phyloP scores from a whole-genome alignment of 2,888 invertebrate genomes.

The Scaptomyza flava region DNA sequence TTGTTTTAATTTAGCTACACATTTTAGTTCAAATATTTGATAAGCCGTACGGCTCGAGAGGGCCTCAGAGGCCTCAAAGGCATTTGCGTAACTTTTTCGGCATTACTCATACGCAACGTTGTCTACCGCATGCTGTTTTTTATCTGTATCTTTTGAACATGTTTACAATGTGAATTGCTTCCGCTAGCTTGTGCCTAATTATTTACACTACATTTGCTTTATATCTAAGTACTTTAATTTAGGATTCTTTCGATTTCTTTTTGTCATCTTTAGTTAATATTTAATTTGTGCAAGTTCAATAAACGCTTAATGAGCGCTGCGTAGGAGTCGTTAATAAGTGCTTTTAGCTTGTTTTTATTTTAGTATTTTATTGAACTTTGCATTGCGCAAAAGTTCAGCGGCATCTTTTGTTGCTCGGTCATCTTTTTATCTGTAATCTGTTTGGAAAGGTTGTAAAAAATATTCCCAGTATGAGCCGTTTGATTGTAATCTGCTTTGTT shows the following conservation, averaged over 20 bases:
- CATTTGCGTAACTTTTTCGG: constrained; percentile 62
- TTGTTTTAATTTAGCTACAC: constrained; percentile 73
- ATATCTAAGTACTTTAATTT: constrained; percentile 22
- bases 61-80: constrained; percentile 12
- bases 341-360: neutral
- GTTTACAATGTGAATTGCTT: constrained; percentile 62
- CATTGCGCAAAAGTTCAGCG: constrained; percentile 24
- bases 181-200: constrained; percentile 41
- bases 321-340: constrained; percentile 14
- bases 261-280: constrained; percentile 8
- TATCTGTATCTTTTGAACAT: constrained; percentile 27
- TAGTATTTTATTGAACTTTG: constrained; percentile 15
- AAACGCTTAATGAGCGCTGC: constrained; percentile 63
- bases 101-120: constrained; percentile 72
- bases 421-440: neutral
- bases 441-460: neutral
- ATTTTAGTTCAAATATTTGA: constrained; percentile 79
- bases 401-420: constrained; percentile 5
- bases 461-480: neutral
- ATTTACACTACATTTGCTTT: constrained; percentile 1
- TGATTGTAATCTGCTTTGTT: too few relatives aligned
- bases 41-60: constrained; percentile 50
- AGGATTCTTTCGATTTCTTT: constrained; percentile 9
- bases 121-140: constrained; percentile 20
- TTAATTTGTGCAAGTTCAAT: constrained; percentile 50